These are phyloP conservation scores for Morpho helenor DNA, from an alignment of 2,888 invertebrate species.

Conservation along the genomic window DNA sequence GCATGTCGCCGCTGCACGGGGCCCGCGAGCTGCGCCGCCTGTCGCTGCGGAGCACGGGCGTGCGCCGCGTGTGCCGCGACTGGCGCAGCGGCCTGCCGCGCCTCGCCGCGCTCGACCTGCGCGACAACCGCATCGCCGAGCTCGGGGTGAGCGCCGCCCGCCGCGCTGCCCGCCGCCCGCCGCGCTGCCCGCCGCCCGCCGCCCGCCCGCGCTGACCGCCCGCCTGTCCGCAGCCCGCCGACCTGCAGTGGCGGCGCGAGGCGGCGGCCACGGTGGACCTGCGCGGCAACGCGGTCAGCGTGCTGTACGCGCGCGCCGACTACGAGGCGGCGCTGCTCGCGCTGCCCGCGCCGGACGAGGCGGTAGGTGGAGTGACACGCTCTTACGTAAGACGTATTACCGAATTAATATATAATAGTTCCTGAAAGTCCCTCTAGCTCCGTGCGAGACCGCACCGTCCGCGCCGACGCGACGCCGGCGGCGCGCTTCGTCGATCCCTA, in stretches of 20 bases:
- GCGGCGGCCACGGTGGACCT: constrained; percentile 24
- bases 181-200: neutral
- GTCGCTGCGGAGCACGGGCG: constrained; percentile 19
- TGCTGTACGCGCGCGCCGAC: constrained; percentile 20
- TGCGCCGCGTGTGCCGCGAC: constrained; percentile 30
- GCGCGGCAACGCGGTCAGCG: constrained; percentile 26
- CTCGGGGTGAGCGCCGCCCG: constrained; percentile 21
- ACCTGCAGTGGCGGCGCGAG: constrained; percentile 24
- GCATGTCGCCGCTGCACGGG: constrained; percentile 23
- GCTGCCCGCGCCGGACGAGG: neutral
- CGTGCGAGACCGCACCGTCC: too few species aligned
- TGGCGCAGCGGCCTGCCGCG: constrained; percentile 24
- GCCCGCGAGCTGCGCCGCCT: constrained; percentile 21
- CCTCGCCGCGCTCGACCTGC: constrained; percentile 30
- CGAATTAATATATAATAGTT: too few species aligned
- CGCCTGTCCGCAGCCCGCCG: constrained; percentile 18
- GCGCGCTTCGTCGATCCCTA: too few species aligned
- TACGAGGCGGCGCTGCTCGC: constrained; percentile 20
- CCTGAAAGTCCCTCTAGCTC: too few species aligned
- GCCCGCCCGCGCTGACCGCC: neutral
- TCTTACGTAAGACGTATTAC: neutral
- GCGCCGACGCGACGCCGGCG: too few species aligned
- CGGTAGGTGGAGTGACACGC: neutral
- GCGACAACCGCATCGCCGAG: constrained; percentile 27
- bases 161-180: too few species aligned